A percentile compares a stretch with the other conserved stretches of the same genome.
Evolutionary conservation across 1,140 invertebrate genomes (phyloP).

Genomic region (Listronotus bonariensis): DNA sequence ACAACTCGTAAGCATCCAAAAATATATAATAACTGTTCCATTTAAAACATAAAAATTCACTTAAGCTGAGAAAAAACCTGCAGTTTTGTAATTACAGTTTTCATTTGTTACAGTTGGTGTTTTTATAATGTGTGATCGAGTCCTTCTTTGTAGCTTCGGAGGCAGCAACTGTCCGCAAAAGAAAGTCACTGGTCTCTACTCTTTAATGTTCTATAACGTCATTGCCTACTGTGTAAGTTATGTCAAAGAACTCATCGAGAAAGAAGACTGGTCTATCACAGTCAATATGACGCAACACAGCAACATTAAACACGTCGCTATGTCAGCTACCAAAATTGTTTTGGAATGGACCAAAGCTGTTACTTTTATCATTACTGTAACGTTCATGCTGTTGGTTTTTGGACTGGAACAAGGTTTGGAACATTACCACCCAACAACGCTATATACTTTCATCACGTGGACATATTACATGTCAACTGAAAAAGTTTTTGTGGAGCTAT

Average conservation of each 20-base stretch:
- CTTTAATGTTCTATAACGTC: conserved; percentile 81
- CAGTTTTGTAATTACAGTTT: conserved; percentile 3
- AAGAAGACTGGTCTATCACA: conserved; percentile 76
- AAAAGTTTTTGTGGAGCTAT: conserved; percentile 69
- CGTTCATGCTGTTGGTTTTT: conserved; percentile 75
- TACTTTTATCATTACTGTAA: conserved; percentile 78
- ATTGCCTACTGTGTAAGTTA: conserved; percentile 77
- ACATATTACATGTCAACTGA: conserved; percentile 75
- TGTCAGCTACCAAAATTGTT: conserved; percentile 80
- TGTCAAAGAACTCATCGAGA: conserved; percentile 71
- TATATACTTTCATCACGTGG: conserved; percentile 69
- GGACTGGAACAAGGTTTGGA: conserved; percentile 75
- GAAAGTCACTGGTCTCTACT: conserved; percentile 71
- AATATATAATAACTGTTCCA: too few relatives aligned
- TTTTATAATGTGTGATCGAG: conserved; percentile 73
- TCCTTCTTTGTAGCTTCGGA: conserved; percentile 54
- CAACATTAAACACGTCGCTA: conserved; percentile 75
- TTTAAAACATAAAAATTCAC: too few relatives aligned
- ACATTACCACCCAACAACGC: conserved; percentile 69
- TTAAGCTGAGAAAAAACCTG: too few relatives aligned
- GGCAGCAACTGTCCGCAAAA: conserved; percentile 61
- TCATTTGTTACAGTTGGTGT: conserved; percentile 65
- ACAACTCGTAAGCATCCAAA: too few relatives aligned
- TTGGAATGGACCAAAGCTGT: conserved; percentile 82
- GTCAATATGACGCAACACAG: conserved; percentile 74